phyloP scores from a whole-genome alignment of 2,888 invertebrate genomes.

The Tipula confusa region DNA sequence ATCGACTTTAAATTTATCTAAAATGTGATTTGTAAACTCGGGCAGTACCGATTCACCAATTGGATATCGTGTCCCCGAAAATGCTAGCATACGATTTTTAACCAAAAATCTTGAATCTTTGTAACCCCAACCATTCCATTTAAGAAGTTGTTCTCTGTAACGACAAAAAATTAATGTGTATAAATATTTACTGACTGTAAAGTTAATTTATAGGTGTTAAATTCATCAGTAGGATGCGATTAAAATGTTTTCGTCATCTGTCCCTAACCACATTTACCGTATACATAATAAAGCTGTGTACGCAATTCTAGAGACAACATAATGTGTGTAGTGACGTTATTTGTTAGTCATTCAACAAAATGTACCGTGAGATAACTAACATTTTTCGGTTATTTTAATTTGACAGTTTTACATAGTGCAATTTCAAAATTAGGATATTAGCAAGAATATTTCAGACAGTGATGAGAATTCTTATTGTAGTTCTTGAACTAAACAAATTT shows the following conservation, averaged over 20 bases:
- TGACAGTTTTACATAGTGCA: no score
- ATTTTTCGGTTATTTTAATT: no score
- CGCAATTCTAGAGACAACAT: background rate
- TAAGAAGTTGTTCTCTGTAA: slow-evolving; percentile 81
- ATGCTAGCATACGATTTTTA: slow-evolving; percentile 60
- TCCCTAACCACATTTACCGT: background rate
- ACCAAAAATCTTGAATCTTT: slow-evolving; percentile 83
- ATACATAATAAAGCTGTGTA: background rate
- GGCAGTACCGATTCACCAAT: slow-evolving; percentile 67
- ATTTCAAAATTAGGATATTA: no score
- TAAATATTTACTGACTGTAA: background rate
- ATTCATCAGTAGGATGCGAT: background rate
- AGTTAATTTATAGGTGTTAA: background rate
- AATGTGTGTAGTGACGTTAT: background rate
- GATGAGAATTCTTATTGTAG: no score
- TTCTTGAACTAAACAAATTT: no score
- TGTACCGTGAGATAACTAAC: background rate
- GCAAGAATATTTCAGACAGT: no score
- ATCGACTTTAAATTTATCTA: slow-evolving; percentile 65
- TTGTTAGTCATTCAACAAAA: background rate
- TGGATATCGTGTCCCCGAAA: slow-evolving; percentile 61
- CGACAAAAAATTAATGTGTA: background rate
- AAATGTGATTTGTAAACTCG: slow-evolving; percentile 75
- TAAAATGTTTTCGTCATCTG: background rate
- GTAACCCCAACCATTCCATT: slow-evolving; percentile 99